phyloP scores from a whole-genome alignment of 2,888 invertebrate species.

The Acronicta aceris region DNA sequence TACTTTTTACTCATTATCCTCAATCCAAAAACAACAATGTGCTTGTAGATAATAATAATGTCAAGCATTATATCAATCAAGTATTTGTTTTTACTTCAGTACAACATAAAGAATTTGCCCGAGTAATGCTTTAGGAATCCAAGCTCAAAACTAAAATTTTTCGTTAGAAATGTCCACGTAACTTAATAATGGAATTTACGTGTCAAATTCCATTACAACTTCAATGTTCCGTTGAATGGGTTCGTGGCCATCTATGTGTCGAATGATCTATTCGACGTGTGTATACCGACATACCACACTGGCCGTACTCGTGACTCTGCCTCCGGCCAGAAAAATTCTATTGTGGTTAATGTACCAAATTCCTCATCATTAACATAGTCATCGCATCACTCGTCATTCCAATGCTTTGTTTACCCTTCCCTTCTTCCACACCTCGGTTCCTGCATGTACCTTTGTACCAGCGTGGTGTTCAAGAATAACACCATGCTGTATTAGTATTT shows the following conservation, averaged over 20 bases:
- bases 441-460: constrained; percentile 8
- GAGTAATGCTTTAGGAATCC: constrained; percentile 33
- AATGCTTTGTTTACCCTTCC: constrained; percentile 73
- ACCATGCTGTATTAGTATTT: constrained; percentile 65
- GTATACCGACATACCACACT: constrained; percentile 73
- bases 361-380: constrained; percentile 83
- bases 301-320: constrained; percentile 76
- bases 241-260: constrained; percentile 76
- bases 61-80: constrained; percentile 10
- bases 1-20: constrained; percentile 8
- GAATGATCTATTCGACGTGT: constrained; percentile 71
- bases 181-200: constrained; percentile 55
- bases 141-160: constrained; percentile 23
- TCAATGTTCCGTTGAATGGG: constrained; percentile 68
- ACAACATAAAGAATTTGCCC: constrained; percentile 16
- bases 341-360: constrained; percentile 87
- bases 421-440: constrained; percentile 66
- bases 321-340: constrained; percentile 86
- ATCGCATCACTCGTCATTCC: constrained; percentile 72
- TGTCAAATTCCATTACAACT: constrained; percentile 64
- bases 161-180: constrained; percentile 21
- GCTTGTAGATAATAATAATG: constrained; percentile 8
- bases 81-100: constrained; percentile 16
- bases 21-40: constrained; percentile 1
- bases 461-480: constrained; percentile 61